Evolutionary conservation across 2,888 invertebrate genomes (phyloP).

Genomic region (Dicyrtoma fusca): DNA sequence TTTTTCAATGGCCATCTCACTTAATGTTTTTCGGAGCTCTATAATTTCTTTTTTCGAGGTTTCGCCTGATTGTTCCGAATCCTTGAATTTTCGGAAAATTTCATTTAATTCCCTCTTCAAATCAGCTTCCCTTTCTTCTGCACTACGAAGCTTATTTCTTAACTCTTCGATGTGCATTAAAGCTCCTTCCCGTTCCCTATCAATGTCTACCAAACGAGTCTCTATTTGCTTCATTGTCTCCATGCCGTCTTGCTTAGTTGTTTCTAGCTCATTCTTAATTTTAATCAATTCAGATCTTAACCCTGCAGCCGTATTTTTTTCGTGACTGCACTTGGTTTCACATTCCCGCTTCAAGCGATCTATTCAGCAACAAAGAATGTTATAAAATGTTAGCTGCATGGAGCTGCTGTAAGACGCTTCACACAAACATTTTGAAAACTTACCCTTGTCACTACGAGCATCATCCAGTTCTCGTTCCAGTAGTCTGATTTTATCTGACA

Average conservation of each 20-base stretch:
- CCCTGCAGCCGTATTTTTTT: constrained; percentile 52
- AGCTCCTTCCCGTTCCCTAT: constrained; percentile 78
- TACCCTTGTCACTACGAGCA: constrained; percentile 58
- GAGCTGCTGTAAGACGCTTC: too few species aligned
- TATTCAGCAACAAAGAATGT: too few species aligned
- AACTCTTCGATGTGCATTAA: constrained; percentile 74
- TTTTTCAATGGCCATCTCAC: constrained; percentile 77
- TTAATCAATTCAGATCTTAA: constrained; percentile 55
- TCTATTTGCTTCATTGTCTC: constrained; percentile 67
- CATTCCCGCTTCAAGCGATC: constrained; percentile 55
- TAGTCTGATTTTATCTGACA: constrained; percentile 76
- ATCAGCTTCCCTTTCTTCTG: constrained; percentile 78
- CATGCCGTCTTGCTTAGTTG: constrained; percentile 53
- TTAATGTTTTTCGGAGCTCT: constrained; percentile 78
- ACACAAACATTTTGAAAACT: too few species aligned
- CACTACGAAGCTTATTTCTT: constrained; percentile 65
- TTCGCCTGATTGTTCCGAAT: constrained; percentile 78
- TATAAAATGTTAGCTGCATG: too few species aligned
- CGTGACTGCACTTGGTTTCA: constrained; percentile 55
- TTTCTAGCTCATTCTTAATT: constrained; percentile 53
- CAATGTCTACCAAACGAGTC: constrained; percentile 75
- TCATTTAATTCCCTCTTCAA: constrained; percentile 80
- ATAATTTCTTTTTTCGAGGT: constrained; percentile 81
- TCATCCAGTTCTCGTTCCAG: constrained; percentile 64
- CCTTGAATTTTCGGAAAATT: constrained; percentile 79